Evolutionary conservation across 2,888 invertebrate species (phyloP), one percentile per base, ranked within the genome.

Genomic region (Eupeodes latifasciatus): DNA sequence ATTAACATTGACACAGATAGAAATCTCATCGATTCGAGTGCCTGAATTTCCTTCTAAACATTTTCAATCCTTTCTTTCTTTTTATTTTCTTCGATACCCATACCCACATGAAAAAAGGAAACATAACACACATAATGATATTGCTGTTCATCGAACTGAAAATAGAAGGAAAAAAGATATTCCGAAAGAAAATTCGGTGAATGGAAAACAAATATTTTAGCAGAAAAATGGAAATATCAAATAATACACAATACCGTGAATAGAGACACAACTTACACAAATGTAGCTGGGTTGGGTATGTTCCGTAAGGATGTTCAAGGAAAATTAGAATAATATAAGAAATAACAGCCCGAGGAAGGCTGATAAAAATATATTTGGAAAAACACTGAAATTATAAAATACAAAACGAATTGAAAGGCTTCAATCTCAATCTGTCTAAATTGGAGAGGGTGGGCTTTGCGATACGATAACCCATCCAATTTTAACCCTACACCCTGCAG

Each of bases 1-100:
- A 85, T 66, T 66, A 71, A 71, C 71, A 71, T 85, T 87, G 86
- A 83, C 83, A 87, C 76, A 87, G 83, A 87, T 87, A 79, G 76
- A 61, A 87, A 87, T 87, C 80, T 72, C 86, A 87, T 83, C 75
- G 86, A 87, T 87, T 80, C 51, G 66, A 62, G 77, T 7, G 14
- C 47, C 49, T 19, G 10, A 40, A 16, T 51, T 49, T 36, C 16
- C 34, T 53, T 36, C 16, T 4, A 36, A 53, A 27, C 16, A 57
- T 44, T 44, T 76, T 66, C 86, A 86, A 86, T 86, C 86, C 86
- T 82, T 86, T 86, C 77, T 71, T 69, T 27, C 27, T 27, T 27
- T 27, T 27, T 27, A 27, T 27, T 27, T 27, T 27, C 78, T 81
- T 79, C 62, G 55, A 74, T 61, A 77, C 67, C 81, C 85, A 59